Evolutionary conservation across 2,888 invertebrate genomes (phyloP), one percentile per base, ranked within the genome.

Genomic region (Nymphalis c-album): DNA sequence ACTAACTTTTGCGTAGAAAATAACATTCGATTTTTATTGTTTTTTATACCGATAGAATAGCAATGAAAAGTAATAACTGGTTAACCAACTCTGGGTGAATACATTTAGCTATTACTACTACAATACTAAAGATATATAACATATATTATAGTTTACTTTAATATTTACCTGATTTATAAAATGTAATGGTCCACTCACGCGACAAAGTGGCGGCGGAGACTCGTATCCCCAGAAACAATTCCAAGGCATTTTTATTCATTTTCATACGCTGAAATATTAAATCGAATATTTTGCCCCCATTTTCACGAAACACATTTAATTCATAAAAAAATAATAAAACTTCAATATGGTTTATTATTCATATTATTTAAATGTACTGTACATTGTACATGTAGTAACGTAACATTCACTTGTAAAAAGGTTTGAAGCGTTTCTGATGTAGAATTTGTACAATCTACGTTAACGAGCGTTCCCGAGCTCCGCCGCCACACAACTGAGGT

Each of bases 211-310:
- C 68, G 88, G 82, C 59, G 91, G 91, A 74, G 88, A 80, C 72
- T 91, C 83, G 74, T 91, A 92, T 73, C 91, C 91, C 91, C 91
- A 92, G 57, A 92, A 77, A 78, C 91, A 92, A 78, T 88, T 92
- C 91, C 91, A 92, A 82, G 91, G 90, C 91, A 92, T 91, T 80
- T 77, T 85, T 78, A 72, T 72, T 79, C 85, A 87, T 85, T 77
- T 70, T 74, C 57, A 55, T 68, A 67, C 53, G 40, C 60, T 40
- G 45, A 60, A 59, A 55, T 63, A 65, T 46, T 59, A 53, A 61
- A 16, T 47, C 47, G 31, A 63, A 51, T 66, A 48, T 45, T 67
- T 59, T 45, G 57, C 59, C 45, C 64, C 64, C 40, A 65, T 62
- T 60, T 60, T 53, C 62, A 46, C 60, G 26, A 50, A 50, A 13